phyloP scores from a whole-genome alignment of 92 coral and sea anemone genomes.

The Micromussa lordhowensis region DNA sequence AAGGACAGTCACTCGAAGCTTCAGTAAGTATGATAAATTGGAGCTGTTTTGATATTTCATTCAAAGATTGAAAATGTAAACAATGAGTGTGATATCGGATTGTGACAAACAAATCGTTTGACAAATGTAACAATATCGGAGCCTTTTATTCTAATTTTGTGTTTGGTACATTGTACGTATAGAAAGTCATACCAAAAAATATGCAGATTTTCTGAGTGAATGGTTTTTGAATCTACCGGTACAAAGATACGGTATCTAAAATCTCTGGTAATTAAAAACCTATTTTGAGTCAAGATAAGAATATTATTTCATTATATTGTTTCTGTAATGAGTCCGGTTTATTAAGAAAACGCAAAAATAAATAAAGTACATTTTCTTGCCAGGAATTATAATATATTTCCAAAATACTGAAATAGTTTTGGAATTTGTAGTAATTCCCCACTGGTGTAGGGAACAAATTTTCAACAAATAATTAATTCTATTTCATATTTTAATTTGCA shows the following conservation, averaged over 20 bases:
- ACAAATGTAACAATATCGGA: neutral
- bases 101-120: neutral
- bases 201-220: neutral
- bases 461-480: neutral
- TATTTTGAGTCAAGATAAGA: neutral
- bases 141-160: neutral
- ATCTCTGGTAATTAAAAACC: neutral
- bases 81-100: neutral
- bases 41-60: constrained; percentile 12
- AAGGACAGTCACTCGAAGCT: constrained; percentile 79
- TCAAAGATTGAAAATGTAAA: constrained; percentile 6
- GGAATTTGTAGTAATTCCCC: too few species aligned
- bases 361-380: too few species aligned
- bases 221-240: neutral
- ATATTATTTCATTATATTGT: neutral
- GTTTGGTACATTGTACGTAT: neutral
- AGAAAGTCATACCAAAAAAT: neutral
- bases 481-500: constrained; percentile 25
- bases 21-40: constrained; percentile 73
- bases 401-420: too few species aligned
- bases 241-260: neutral
- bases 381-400: too few species aligned
- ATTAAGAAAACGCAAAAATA: too few species aligned
- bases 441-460: neutral
- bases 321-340: neutral